These are phyloP conservation scores for Microcebus ravelobensis DNA, from an alignment of 2,113 vertebrate species.

Conservation along the genomic window DNA sequence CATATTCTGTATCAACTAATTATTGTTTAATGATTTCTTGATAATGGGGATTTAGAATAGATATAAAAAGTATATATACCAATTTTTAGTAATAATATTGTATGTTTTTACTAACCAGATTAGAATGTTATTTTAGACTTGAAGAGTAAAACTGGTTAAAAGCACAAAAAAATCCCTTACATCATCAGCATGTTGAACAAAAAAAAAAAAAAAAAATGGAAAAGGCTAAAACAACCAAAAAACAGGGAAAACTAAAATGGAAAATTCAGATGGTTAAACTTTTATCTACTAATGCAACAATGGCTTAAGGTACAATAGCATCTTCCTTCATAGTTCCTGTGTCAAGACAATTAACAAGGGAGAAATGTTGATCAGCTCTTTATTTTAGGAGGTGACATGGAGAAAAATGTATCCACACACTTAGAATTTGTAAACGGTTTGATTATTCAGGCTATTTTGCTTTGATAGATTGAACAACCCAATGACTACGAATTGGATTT, in stretches of 20 bases:
- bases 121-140: neutral
- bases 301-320: neutral
- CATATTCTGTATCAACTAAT: neutral
- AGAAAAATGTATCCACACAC: neutral
- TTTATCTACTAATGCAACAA: neutral
- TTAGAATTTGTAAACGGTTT: constrained; percentile 7
- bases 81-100: neutral
- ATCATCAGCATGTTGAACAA: neutral
- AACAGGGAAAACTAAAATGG: neutral
- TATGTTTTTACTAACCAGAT: neutral
- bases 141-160: neutral
- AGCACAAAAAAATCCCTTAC: neutral
- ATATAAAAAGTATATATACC: neutral
- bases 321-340: neutral
- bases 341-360: neutral
- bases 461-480: constrained; percentile 23
- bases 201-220: neutral
- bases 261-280: neutral
- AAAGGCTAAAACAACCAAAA: neutral
- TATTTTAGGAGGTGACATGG: neutral
- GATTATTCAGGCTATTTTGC: constrained; percentile 24
- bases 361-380: neutral
- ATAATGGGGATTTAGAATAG: neutral
- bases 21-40: neutral
- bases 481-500: constrained; percentile 56